Conservation (phyloP, 2,888 invertebrate genomes). For the Nasonia oneida region DNA sequence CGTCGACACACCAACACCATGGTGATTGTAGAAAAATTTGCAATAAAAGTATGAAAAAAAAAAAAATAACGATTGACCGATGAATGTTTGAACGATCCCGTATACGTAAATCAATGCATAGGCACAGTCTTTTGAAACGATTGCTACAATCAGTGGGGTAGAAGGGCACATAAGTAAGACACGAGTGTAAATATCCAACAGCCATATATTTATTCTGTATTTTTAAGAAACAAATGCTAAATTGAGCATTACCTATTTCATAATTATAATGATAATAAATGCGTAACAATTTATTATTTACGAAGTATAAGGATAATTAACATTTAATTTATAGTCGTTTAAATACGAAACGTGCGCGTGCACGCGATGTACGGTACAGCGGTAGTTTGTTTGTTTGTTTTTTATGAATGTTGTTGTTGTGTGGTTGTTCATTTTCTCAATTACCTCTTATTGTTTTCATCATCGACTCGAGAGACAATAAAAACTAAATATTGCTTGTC, state of each 20-base stretch:
- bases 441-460: slow-evolving; percentile 64
- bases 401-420: slow-evolving; percentile 21
- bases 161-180: slow-evolving; percentile 5
- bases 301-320: slow-evolving; percentile 78
- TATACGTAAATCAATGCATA: background rate
- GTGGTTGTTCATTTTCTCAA: slow-evolving; percentile 31
- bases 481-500: slow-evolving; percentile 78
- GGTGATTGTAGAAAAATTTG: slow-evolving; percentile 77
- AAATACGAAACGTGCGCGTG: slow-evolving; percentile 72
- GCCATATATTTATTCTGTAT: slow-evolving; percentile 80
- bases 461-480: slow-evolving; percentile 72
- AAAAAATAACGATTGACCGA: background rate
- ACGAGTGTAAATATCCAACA: slow-evolving; percentile 77
- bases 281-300: slow-evolving; percentile 78
- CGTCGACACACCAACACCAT: slow-evolving; percentile 68
- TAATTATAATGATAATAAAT: slow-evolving; percentile 79
- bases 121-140: slow-evolving; percentile 57
- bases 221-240: slow-evolving; percentile 79
- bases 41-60: slow-evolving; percentile 71
- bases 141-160: slow-evolving; percentile 38
- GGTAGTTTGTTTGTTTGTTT: slow-evolving; percentile 67
- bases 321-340: slow-evolving; percentile 78
- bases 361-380: slow-evolving; percentile 72
- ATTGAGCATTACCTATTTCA: slow-evolving; percentile 79
- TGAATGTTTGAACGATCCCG: background rate